Evolutionary conservation across 30 jellyfish, hydroid and myxozoan species (phyloP).

Genomic region (Sanderia malayensis): DNA sequence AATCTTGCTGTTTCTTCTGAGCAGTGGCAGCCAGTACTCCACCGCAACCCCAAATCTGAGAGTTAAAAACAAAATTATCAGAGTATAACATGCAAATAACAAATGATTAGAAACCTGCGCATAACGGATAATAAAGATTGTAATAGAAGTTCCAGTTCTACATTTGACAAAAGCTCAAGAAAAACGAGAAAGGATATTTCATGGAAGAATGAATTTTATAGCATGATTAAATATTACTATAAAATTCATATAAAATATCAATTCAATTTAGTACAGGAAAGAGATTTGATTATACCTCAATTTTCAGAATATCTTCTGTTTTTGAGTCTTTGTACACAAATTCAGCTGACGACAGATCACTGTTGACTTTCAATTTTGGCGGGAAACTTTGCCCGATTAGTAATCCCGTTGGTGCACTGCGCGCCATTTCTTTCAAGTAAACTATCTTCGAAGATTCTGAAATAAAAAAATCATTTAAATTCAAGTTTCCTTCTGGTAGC

Average conservation of each 20-base stretch:
- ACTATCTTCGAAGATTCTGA: constrained; percentile 60
- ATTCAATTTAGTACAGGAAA: too few relatives aligned
- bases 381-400: constrained; percentile 70
- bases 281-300: constrained; percentile 57
- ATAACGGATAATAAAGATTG: too few relatives aligned
- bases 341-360: constrained; percentile 73
- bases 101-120: too few relatives aligned
- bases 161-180: not conserved
- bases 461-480: too few relatives aligned
- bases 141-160: not conserved
- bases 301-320: constrained; percentile 48
- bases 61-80: not conserved
- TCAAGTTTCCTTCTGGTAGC: too few relatives aligned
- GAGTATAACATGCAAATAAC: not conserved
- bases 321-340: constrained; percentile 50
- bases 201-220: too few relatives aligned
- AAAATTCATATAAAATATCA: too few relatives aligned
- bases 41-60: constrained; percentile 96
- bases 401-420: constrained; percentile 81
- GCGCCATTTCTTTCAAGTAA: constrained; percentile 74
- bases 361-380: constrained; percentile 61
- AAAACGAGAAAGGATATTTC: not conserved
- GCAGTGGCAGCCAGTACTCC: constrained; percentile 81
- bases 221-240: too few relatives aligned
- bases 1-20: constrained; percentile 72